These are phyloP conservation scores for Heteronetta atricapilla DNA, from an alignment of 2,113 vertebrate genomes.

Conservation along the genomic window DNA sequence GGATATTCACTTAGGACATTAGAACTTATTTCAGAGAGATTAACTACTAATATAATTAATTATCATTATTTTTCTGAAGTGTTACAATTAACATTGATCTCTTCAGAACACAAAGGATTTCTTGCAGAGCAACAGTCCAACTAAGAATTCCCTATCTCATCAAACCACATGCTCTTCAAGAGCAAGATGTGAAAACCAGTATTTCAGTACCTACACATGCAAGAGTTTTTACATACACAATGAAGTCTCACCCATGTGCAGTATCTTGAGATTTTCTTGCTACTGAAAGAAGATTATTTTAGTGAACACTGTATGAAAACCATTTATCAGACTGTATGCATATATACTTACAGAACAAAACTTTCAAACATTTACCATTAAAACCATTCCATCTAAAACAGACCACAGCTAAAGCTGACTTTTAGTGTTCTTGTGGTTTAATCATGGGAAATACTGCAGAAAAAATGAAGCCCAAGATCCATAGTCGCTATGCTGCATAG, in stretches of 20 bases:
- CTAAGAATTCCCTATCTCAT: background rate
- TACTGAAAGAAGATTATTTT: background rate
- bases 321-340: background rate
- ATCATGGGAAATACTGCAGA: background rate
- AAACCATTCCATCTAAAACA: background rate
- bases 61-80: conserved; percentile 8
- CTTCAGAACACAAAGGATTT: background rate
- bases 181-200: background rate
- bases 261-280: background rate
- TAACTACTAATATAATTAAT: conserved; percentile 6
- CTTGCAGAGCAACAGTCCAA: background rate
- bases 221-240: background rate
- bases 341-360: background rate
- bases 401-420: background rate
- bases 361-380: background rate
- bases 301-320: background rate
- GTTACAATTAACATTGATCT: background rate
- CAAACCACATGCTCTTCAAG: background rate
- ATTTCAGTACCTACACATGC: background rate
- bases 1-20: background rate
- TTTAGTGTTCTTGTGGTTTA: background rate
- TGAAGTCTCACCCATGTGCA: background rate
- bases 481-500: background rate
- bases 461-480: background rate
- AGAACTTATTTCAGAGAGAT: background rate